Evolutionary conservation across 2,113 vertebrate genomes (phyloP).

Genomic region (Indicator indicator): DNA sequence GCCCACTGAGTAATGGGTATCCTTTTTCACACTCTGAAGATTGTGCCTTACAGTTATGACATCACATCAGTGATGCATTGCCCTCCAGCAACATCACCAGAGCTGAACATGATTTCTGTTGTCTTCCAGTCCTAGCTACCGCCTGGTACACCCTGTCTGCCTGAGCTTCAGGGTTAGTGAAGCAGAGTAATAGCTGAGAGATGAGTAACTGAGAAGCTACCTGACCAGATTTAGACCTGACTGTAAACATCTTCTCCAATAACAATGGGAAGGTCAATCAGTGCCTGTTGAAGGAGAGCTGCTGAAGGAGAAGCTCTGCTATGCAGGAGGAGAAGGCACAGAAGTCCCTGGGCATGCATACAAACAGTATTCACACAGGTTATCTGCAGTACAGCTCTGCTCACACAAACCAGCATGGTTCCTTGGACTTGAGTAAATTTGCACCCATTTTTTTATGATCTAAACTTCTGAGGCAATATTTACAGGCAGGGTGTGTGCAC

Average conservation of each 20-base stretch:
- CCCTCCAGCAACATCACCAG: slow-evolving; percentile 17
- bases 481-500: fast-evolving
- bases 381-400: background rate
- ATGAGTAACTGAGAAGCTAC: slow-evolving; percentile 64
- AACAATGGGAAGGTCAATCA: background rate
- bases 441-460: background rate
- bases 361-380: background rate
- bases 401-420: background rate
- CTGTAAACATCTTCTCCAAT: slow-evolving; percentile 8
- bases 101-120: slow-evolving; percentile 16
- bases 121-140: background rate
- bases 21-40: background rate
- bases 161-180: slow-evolving; percentile 7
- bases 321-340: background rate
- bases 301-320: background rate
- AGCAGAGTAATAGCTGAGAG: slow-evolving; percentile 51
- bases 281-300: background rate
- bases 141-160: background rate
- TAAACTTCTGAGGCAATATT: background rate
- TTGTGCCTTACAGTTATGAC: background rate
- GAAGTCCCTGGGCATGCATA: fast-evolving
- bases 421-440: background rate
- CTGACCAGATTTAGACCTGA: slow-evolving; percentile 23
- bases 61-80: background rate
- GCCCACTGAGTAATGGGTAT: background rate